Base-by-base conservation (phyloP, 1,140 invertebrate genomes). In the Atta texana region DNA sequence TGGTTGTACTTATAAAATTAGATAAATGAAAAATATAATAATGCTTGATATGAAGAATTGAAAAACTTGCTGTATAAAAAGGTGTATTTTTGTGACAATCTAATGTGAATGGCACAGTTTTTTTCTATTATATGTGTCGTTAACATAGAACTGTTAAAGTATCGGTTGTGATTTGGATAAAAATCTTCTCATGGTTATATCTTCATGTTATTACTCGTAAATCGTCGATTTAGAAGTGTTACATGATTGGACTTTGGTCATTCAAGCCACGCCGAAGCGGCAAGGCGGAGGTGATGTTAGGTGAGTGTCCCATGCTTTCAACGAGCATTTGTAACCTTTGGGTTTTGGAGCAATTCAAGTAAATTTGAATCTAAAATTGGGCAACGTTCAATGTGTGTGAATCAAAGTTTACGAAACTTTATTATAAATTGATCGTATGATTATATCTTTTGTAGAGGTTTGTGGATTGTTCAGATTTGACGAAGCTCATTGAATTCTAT, bases 221-320 rank as follows among this genome's bases (percentile, higher is more conserved):
- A 51, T 63, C 39, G 53, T 31, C 55, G 49, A 75, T 84, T 18
- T 49, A 61, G 14, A 75, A 53, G 82, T 63, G 59, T 87, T 66
- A 82, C 77, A 96, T 96, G 95, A 95, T 96, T 91, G 95, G 95
- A 76, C 94, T 95, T 90, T 94, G 96, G 92, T 94, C 95, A 72
- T 95, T 95, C 88, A 96, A 96, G 85, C 94, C 95, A 63, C 91
- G 96, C 75, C 93, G 95, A 87, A 95, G 94, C 91, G 95, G 95
- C 87, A 95, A 95, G 91, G 95, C 95, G 90, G 96, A 96, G 92
- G 94, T 96, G 85, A 92, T 96, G 90, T 92, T 96, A 66, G 96
- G 96, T 96, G 94, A 93, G 95, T 95, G 86, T 12, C 18, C 16
- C 21, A 57, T 61, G 16, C 57, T 66, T 61, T 84, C 14, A 44